Evolutionary conservation across 2,888 invertebrate species (phyloP).

Genomic region (Erebia epiphron): DNA sequence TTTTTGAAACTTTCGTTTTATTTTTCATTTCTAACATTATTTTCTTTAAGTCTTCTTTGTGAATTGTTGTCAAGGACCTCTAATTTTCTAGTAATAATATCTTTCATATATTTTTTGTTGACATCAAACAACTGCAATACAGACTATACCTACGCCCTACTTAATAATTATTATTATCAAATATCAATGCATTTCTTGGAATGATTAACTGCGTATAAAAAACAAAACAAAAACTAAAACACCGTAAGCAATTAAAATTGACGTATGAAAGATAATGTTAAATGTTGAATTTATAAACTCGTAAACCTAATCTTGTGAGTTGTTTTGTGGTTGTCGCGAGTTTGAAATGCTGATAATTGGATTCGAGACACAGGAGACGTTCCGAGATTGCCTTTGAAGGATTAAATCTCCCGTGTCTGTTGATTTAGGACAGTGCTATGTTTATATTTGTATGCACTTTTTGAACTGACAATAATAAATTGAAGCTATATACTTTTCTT

Average conservation of each 20-base stretch:
- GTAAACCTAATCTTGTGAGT: constrained; percentile 47
- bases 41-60: too few relatives aligned
- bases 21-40: neutral
- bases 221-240: constrained; percentile 16
- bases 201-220: neutral
- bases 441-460: constrained; percentile 33
- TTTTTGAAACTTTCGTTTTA: too few relatives aligned
- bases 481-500: neutral
- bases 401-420: constrained; percentile 45
- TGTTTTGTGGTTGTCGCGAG: constrained; percentile 63
- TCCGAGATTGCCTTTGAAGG: constrained; percentile 48
- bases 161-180: too few relatives aligned
- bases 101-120: neutral
- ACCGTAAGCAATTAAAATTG: constrained; percentile 58
- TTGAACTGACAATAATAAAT: constrained; percentile 13
- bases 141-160: too few relatives aligned
- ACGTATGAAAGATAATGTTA: constrained; percentile 51
- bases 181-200: constrained; percentile 14
- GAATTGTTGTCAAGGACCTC: neutral
- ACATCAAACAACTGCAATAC: neutral
- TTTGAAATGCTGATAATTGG: constrained; percentile 66
- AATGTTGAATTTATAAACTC: constrained; percentile 44
- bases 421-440: constrained; percentile 43
- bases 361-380: constrained; percentile 51
- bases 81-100: neutral